Evolutionary conservation across 37 sponge, comb jelly and placozoan species (phyloP).

Genomic region (Spongilla lacustris): DNA sequence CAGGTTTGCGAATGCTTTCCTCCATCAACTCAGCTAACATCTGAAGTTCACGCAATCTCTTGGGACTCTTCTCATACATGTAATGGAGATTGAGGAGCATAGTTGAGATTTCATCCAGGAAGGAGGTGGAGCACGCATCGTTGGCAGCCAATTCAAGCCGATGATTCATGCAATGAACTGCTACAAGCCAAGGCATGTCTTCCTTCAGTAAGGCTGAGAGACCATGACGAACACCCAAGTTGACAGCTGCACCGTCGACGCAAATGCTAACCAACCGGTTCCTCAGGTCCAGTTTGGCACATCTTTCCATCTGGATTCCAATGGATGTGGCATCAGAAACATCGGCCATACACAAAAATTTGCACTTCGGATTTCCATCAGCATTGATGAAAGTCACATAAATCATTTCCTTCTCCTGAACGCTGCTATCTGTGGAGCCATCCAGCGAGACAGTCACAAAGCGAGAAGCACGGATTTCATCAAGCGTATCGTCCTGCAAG

Average conservation of each 20-base stretch:
- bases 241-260: conserved; percentile 53
- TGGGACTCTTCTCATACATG: conserved; percentile 37
- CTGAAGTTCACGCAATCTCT: conserved; percentile 18
- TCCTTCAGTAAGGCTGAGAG: conserved; percentile 23
- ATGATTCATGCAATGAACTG: conserved; percentile 1
- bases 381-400: conserved; percentile 22
- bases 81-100: conserved; percentile 32
- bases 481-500: conserved; percentile 34
- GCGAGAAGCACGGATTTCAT: conserved; percentile 12
- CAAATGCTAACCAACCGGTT: conserved; percentile 41
- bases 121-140: conserved; percentile 24
- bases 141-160: conserved; percentile 1
- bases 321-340: conserved; percentile 32
- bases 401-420: conserved; percentile 38
- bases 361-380: conserved; percentile 29
- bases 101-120: conserved; percentile 34
- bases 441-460: conserved; percentile 42
- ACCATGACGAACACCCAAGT: conserved; percentile 45
- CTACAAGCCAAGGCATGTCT: conserved; percentile 33
- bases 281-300: conserved; percentile 15
- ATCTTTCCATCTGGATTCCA: not conserved
- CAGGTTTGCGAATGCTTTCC: conserved; percentile 25
- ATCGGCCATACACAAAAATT: conserved; percentile 31
- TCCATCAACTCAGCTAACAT: conserved; percentile 22
- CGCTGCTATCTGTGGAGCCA: conserved; percentile 19